Percentiles rank a stretch among this genome's conserved stretches.
Evolutionary conservation across 2,113 vertebrate species (phyloP).

Genomic region (Halichoeres trimaculatus): DNA sequence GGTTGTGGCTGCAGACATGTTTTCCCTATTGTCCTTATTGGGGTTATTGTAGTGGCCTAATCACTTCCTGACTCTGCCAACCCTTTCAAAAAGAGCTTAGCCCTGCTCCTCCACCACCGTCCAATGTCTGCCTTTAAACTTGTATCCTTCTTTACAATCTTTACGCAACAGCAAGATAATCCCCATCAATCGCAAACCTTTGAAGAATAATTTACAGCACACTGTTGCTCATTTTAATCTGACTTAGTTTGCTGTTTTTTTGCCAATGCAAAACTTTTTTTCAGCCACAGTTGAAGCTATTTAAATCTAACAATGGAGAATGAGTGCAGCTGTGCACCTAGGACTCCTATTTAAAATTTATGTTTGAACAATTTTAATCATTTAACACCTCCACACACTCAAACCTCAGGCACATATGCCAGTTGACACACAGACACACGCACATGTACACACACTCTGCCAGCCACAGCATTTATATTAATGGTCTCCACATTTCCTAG

Average conservation of each 20-base stretch:
- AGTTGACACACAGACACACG: neutral
- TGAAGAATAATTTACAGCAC: neutral
- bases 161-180: conserved; percentile 14
- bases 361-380: conserved; percentile 51
- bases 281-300: neutral
- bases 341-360: conserved; percentile 47
- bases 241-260: conserved; percentile 19
- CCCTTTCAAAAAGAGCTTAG: conserved; percentile 53
- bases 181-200: neutral
- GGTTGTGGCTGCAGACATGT: conserved; percentile 71
- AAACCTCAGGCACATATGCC: conserved; percentile 43
- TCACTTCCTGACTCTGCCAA: conserved; percentile 72
- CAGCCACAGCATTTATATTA: conserved; percentile 36
- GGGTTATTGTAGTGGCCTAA: conserved; percentile 76
- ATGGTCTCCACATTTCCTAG: conserved; percentile 58
- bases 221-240: conserved; percentile 7
- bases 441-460: conserved; percentile 5
- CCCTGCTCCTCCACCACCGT: conserved; percentile 45
- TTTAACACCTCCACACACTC: conserved; percentile 60
- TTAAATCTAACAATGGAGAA: conserved; percentile 29
- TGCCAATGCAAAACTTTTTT: neutral
- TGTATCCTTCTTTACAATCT: conserved; percentile 39
- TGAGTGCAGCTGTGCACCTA: conserved; percentile 28
- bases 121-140: conserved; percentile 29
- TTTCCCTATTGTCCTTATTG: conserved; percentile 76